Evolutionary conservation across 2,113 vertebrate species (phyloP), one percentile per base, ranked within the genome.

Genomic region (Synodontis membranacea): DNA sequence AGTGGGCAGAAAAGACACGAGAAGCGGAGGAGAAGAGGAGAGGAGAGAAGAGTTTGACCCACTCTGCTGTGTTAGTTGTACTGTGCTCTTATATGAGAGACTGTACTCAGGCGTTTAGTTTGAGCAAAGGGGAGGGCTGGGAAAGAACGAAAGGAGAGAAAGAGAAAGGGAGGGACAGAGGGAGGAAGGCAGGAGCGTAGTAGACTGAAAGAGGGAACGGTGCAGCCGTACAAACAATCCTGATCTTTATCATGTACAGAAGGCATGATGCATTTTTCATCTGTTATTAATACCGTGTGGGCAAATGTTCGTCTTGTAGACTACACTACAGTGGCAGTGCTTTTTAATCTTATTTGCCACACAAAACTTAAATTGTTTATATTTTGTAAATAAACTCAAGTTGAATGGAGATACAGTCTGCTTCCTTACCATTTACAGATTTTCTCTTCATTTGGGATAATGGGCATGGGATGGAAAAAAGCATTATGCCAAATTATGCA

Each of bases 11-110:
- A 87, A 89, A 75, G 87, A 88, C 91, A 92, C 92, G 54, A 58
- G 28, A 79, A 52, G 15, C 28, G 86, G 37, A 86, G 88, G 90
- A 87, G 74, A 84, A 90, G 87, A 93, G 91, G 92, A 86, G 93
- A 87, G 91, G 93, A 95, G 93, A 87, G 91, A 93, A 95, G 92
- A 94, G 83, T 86, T 85, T 85, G 83, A 88, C 52, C 78, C 83
- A 85, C 76, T 84, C 83, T 88, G 87, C 86, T 87, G 75, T 74
- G 80, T 80, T 60, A 80, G 62, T 89, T 80, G 84, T 84, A 84
- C 62, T 80, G 70, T 81, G 60, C 60, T 64, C 83, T 85, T 81
- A 60, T 85, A 46, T 82, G 78, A 72, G 76, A 82, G 58, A 39
- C 52, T 80, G 52, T 44, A 50, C 74, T 48, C 52, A 39, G 79